Evolutionary conservation across 37 sponge, comb jelly and placozoan genomes (phyloP), one percentile per base, ranked within the genome.

Genomic region (Geodia barretti): DNA sequence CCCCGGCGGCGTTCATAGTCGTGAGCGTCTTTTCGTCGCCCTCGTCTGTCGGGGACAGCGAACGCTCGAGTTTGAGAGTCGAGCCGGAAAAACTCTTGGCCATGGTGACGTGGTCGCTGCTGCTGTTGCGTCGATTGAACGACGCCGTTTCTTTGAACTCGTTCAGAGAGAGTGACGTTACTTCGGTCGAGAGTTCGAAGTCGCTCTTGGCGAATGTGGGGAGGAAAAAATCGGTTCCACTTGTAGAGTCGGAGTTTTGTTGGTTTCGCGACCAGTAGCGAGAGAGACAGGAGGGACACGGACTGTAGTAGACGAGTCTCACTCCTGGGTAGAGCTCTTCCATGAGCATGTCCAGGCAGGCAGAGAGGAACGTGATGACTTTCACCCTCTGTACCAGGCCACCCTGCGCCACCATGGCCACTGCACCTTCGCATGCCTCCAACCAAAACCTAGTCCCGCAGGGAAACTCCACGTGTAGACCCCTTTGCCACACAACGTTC

Each of bases 381-480:
- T 89, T 89, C 39, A 89, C 90, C 30, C 80, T 65, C 4, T 33
- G 79, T 34, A 70, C 62, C 0, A 75, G 25, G 25, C 61, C 70
- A 5, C 90, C 90, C 66, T 19, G 0, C 4, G 72, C 70, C 40
- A 89, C 70, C 31, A 89, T n/a, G 1, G 77, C 70, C 26, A 84
- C 32, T 14, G 76, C 78, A 30, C 61, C 47, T 24, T 26, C 62
- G 40, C 74, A 80, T 2, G 61, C 61, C 64, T 89, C 90, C 62
- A 84, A 5, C 90, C 90, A 89, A 37, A 79, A 73, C 69, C 42
- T 60, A 11, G 90, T 84, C 41, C 85, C 85, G 64, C 79, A 72
- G 21, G 85, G 84, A 62, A 89, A 89, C 68, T 79, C 80, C 1
- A 43, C 39, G 32, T 75, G 75, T 19, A 89, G 69, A 20, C 90